Conservation (phyloP, 2,888 invertebrate species). For the Scelioninae gen. 1 region DNA sequence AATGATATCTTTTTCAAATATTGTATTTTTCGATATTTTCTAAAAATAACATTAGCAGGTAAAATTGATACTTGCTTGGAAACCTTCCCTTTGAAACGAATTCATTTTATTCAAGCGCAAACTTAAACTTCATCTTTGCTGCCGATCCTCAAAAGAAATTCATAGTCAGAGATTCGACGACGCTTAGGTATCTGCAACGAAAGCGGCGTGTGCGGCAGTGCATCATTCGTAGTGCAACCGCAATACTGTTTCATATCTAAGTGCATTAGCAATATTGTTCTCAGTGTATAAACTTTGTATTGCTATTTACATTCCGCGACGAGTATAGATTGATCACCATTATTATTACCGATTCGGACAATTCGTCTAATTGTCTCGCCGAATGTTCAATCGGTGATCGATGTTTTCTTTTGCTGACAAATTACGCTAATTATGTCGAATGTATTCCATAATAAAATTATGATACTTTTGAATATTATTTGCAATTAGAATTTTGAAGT, state of each 20-base stretch:
- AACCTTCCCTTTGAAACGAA: background rate
- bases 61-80: background rate
- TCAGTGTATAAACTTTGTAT: slow-evolving; percentile 41
- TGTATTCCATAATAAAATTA: too few species aligned
- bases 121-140: slow-evolving; percentile 24
- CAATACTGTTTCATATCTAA: slow-evolving; percentile 65
- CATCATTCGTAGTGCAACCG: slow-evolving; percentile 48
- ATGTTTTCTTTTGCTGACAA: background rate
- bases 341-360: slow-evolving; percentile 36
- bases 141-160: slow-evolving; percentile 19
- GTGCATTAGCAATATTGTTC: slow-evolving; percentile 49
- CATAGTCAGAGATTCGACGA: slow-evolving; percentile 7
- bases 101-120: slow-evolving; percentile 18
- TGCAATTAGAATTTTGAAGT: too few species aligned
- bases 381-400: background rate
- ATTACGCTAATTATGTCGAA: too few species aligned
- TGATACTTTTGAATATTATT: too few species aligned
- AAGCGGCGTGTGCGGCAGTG: slow-evolving; percentile 9
- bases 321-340: slow-evolving; percentile 54
- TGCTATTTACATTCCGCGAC: slow-evolving; percentile 35
- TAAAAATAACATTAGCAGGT: too few species aligned
- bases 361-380: slow-evolving; percentile 35
- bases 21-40: too few species aligned
- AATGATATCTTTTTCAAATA: too few species aligned
- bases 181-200: slow-evolving; percentile 12